Evolutionary conservation across 2,113 vertebrate genomes (phyloP).

Genomic region (Myotis yumanensis): DNA sequence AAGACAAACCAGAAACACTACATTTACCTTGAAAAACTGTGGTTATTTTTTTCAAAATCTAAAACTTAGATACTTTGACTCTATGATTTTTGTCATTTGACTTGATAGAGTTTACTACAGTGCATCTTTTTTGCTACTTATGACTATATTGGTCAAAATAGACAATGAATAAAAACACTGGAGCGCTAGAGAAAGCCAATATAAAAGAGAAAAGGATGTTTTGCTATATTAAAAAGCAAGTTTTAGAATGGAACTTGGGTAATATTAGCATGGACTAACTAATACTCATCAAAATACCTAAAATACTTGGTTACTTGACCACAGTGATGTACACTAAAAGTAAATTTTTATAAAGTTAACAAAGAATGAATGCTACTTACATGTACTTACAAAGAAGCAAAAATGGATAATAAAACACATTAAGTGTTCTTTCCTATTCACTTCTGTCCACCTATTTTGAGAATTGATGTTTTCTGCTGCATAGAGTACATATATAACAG

Average conservation of each 20-base stretch:
- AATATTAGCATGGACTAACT: conserved; percentile 22
- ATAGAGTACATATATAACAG: neutral
- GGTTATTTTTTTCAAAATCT: conserved; percentile 65
- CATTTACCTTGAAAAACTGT: conserved; percentile 78
- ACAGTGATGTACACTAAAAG: conserved; percentile 25
- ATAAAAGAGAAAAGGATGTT: conserved; percentile 7
- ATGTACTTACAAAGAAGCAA: conserved; percentile 33
- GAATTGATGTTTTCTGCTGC: conserved; percentile 42
- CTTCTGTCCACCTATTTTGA: conserved; percentile 43
- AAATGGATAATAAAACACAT: conserved; percentile 56
- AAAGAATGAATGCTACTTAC: conserved; percentile 1
- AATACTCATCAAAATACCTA: conserved; percentile 44
- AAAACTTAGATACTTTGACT: conserved; percentile 8
- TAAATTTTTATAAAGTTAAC: conserved; percentile 6
- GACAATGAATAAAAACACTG: neutral
- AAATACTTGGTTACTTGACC: conserved; percentile 26
- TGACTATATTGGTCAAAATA: conserved; percentile 45
- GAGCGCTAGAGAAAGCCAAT: conserved; percentile 6
- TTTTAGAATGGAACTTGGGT: conserved; percentile 18
- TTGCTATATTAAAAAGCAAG: conserved; percentile 53
- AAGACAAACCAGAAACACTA: conserved; percentile 78
- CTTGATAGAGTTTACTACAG: neutral
- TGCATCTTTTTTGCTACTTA: neutral
- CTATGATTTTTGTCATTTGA: conserved; percentile 22
- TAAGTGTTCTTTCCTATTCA: conserved; percentile 36